Base-by-base conservation (phyloP, 2,113 vertebrate genomes). In the Sardina pilchardus region DNA sequence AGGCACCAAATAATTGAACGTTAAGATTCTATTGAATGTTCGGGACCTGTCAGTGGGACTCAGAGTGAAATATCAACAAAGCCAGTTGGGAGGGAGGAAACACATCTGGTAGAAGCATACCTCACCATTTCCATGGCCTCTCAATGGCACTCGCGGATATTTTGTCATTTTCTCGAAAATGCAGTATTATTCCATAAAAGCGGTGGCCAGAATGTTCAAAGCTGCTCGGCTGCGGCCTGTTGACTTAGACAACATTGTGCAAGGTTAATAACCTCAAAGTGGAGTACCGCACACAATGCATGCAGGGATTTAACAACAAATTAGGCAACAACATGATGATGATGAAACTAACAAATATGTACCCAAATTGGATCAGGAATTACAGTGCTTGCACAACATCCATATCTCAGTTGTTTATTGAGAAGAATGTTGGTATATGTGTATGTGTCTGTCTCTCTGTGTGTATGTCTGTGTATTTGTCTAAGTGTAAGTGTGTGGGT, bases 1-100 rank as follows among this genome's bases (percentile, higher is more conserved):
- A 91, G 94, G 94, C 94, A 95, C 94, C 94, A 93, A 92, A 92
- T 95, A 95, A 95, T 94, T 94, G 91, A 94, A 94, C 43, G 90
- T 93, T 94, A 91, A 88, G 75, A 92, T 89, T 90, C 92, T 92
- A 93, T 92, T 93, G 91, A 93, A 94, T 26, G 83, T 93, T 89
- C 85, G 82, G 89, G 92, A 92, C 87, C 90, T 90, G 91, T 92
- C 90, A 88, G 91, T 47, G 87, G 67, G 89, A 87, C 87, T 90
- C 90, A 4, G 85, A 50, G 81, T 80, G 78, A 88, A 50, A 87
- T 14, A 83, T 87, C 71, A 90, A 88, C 86, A 86, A 87, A 84
- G 80, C 85, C 53, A 85, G 48, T 83, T 85, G 56, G 88, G 88
- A 71, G 86, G 86, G 89, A 67, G 56, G 36, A 83, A 90, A 91